A percentile compares a stretch with the other conserved stretches of the same genome.
These are phyloP conservation scores for Lacerta viridis DNA, from an alignment of 2,797 vertebrate species.

Conservation along the genomic window DNA sequence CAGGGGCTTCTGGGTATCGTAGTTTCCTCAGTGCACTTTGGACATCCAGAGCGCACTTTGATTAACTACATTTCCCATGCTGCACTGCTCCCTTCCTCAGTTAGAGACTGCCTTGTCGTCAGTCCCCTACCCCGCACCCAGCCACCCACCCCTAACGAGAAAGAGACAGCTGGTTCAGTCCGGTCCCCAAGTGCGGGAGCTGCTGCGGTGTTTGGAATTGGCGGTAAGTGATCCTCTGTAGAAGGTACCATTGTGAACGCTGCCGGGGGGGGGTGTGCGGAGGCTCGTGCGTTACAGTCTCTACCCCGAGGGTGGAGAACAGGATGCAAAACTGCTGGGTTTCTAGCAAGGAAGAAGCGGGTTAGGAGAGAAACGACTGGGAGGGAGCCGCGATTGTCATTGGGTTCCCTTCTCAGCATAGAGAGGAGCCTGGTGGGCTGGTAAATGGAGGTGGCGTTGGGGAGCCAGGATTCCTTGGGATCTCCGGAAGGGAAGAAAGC, in stretches of 20 bases:
- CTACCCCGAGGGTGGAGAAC: too few relatives aligned
- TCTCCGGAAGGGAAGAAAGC: not conserved
- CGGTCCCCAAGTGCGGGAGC: not conserved
- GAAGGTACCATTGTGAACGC: not conserved
- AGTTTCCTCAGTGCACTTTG: not conserved
- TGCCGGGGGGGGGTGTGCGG: too few relatives aligned
- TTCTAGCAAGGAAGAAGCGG: not conserved
- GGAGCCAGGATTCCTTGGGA: not conserved
- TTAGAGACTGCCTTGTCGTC: not conserved
- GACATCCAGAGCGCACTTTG: rapidly evolving
- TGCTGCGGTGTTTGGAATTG: not conserved
- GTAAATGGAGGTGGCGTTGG: not conserved
- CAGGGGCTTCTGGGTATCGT: not conserved
- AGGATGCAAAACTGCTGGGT: not conserved
- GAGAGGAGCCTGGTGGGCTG: not conserved
- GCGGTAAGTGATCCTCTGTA: not conserved
- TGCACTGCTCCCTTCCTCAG: not conserved
- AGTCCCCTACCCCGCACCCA: too few relatives aligned
- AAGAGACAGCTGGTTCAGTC: slow-evolving; percentile 18
- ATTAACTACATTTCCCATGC: slow-evolving; percentile 32
- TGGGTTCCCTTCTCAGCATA: not conserved
- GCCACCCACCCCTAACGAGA: not conserved
- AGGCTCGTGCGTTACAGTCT: not conserved
- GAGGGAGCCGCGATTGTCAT: not conserved
- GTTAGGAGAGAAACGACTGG: too few relatives aligned